These are phyloP conservation scores for Gymnocephalus cernua DNA, from an alignment of 2,113 vertebrate species.

Conservation along the genomic window DNA sequence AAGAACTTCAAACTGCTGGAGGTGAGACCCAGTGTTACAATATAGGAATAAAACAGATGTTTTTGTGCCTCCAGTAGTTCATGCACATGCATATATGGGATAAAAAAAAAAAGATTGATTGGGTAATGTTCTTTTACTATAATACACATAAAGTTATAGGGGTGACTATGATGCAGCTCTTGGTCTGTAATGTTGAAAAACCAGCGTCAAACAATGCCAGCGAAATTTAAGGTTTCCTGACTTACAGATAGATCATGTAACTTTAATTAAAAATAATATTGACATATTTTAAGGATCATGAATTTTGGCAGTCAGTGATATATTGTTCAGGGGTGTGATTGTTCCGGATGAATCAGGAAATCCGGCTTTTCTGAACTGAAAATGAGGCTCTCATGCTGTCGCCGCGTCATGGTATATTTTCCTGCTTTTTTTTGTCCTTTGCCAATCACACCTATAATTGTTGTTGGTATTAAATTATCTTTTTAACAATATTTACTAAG, in stretches of 20 bases:
- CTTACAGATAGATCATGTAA: neutral
- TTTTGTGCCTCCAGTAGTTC: neutral
- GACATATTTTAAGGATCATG: neutral
- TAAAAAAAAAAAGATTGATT: neutral
- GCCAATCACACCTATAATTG: too few relatives aligned
- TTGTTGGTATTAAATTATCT: neutral
- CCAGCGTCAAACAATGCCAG: neutral
- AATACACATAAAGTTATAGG: neutral
- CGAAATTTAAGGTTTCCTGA: neutral
- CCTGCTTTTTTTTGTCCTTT: too few relatives aligned
- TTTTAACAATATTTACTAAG: neutral
- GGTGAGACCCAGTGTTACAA: conserved; percentile 78
- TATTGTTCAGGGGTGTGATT: too few relatives aligned
- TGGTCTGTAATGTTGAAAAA: conserved; percentile 12
- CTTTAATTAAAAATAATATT: neutral
- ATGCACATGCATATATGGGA: neutral
- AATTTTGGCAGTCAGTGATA: neutral
- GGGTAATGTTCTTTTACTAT: neutral
- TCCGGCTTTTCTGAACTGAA: too few relatives aligned
- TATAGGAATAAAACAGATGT: neutral
- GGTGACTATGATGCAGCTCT: neutral
- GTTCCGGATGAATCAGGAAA: too few relatives aligned
- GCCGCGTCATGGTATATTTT: too few relatives aligned
- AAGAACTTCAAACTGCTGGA: conserved; percentile 98
- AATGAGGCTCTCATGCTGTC: too few relatives aligned